Base-by-base conservation (phyloP, 1,140 invertebrate species). In the Berghia stephanieae region DNA sequence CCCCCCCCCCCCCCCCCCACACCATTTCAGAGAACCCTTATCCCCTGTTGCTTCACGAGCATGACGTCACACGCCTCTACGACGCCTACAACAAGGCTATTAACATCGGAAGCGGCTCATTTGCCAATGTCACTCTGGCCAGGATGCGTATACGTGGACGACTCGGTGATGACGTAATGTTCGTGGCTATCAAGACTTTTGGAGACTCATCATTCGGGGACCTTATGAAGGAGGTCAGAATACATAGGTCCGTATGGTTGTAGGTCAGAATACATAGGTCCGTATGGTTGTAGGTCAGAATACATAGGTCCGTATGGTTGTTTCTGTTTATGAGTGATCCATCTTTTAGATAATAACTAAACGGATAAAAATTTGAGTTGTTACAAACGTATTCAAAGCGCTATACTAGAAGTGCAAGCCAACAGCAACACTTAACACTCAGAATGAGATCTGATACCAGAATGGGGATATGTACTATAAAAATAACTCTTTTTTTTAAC, bases 401-500 rank as follows among this genome's bases (percentile, higher is more conserved):
- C n/a, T n/a, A n/a, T n/a, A n/a, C n/a, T n/a, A n/a, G n/a, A n/a
- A n/a, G n/a, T n/a, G n/a, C n/a, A n/a, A n/a, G n/a, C n/a, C n/a
- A n/a, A n/a, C n/a, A n/a, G n/a, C n/a, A n/a, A n/a, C n/a, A n/a
- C n/a, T n/a, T n/a, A n/a, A n/a, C n/a, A n/a, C n/a, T n/a, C n/a
- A n/a, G n/a, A n/a, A n/a, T n/a, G n/a, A 24, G 31, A n/a, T 5
- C 49, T 55, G 46, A 52, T 34, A 2, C 24, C 44, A 49, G 46
- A 16, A 55, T 4, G 27, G n/a, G 21, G 40, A 46, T n/a, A 24
- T 31, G 21, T n/a, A 55, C 71, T 74, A 44, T 55, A 44, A 55
- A 44, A 36, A 44, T 55, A 55, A 67, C 74, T 75, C 74, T 67
- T 60, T 75, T 60, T 75, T 60, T 75, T 34, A 40, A 24, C 52